A percentile compares a stretch with the other conserved stretches of the same genome.
Evolutionary conservation across 2,113 vertebrate genomes (phyloP).

Genomic region (Calidris pygmaea): DNA sequence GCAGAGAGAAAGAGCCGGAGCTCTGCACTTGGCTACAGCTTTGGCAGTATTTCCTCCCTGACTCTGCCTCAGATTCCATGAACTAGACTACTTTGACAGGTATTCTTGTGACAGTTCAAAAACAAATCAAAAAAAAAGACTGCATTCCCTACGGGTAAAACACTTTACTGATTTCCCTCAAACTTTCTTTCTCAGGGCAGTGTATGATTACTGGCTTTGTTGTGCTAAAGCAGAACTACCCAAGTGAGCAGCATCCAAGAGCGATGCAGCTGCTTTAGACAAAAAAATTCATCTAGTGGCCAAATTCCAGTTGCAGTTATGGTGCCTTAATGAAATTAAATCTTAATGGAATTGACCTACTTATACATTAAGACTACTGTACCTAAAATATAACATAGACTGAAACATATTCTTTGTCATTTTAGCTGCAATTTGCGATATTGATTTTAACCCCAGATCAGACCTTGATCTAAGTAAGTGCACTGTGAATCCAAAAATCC

Average conservation of each 20-base stretch:
- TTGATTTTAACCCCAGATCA: slow-evolving; percentile 70
- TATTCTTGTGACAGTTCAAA: background rate
- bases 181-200: background rate
- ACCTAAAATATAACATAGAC: slow-evolving; percentile 57
- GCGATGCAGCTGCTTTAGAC: background rate
- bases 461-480: slow-evolving; percentile 67
- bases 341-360: slow-evolving; percentile 66
- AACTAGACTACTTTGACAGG: background rate
- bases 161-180: background rate
- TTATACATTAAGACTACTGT: slow-evolving; percentile 53
- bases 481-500: slow-evolving; percentile 55
- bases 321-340: slow-evolving; percentile 59
- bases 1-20: background rate
- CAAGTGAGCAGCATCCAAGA: background rate
- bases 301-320: slow-evolving; percentile 14
- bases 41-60: background rate
- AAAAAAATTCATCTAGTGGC: background rate
- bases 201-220: background rate
- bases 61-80: background rate
- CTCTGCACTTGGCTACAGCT: background rate
- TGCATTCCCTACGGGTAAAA: background rate
- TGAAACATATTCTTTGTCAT: slow-evolving; percentile 64
- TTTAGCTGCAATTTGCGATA: slow-evolving; percentile 70
- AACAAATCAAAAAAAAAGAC: background rate
- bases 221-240: background rate